A percentile compares a stretch with the other conserved stretches of the same genome.
phyloP scores from a whole-genome alignment of 2,888 invertebrate genomes.

The Chloromyia formosa region DNA sequence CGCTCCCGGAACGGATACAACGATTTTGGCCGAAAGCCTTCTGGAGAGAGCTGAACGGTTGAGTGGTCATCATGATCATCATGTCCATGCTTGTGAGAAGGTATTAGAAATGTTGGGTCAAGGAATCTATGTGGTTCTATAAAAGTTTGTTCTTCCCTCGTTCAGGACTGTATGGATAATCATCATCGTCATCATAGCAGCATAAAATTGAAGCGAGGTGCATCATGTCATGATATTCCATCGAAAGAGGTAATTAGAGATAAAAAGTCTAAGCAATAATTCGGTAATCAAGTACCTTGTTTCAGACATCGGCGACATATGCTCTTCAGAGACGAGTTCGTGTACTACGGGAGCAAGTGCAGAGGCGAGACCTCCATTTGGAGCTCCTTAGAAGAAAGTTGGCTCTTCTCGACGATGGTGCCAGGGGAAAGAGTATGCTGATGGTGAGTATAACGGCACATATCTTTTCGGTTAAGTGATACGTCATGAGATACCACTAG shows the following conservation, averaged over 20 bases:
- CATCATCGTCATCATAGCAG: constrained; percentile 49
- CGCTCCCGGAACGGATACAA: constrained; percentile 61
- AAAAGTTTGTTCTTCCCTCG: constrained; percentile 42
- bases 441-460: too few relatives aligned
- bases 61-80: constrained; percentile 58
- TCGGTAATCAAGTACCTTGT: constrained; percentile 43
- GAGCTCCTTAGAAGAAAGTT: constrained; percentile 89
- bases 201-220: constrained; percentile 78
- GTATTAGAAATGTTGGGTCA: constrained; percentile 1
- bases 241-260: constrained; percentile 76
- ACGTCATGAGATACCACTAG: too few relatives aligned
- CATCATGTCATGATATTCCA: constrained; percentile 82
- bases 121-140: too few relatives aligned
- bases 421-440: constrained; percentile 59
- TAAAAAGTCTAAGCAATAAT: too few relatives aligned
- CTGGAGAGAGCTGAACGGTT: constrained; percentile 84
- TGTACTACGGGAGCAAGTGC: constrained; percentile 87
- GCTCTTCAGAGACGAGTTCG: constrained; percentile 88
- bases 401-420: constrained; percentile 81
- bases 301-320: constrained; percentile 85
- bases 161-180: constrained; percentile 56
- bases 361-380: constrained; percentile 89
- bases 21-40: constrained; percentile 75
- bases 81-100: constrained; percentile 53
- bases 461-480: too few relatives aligned